These are phyloP conservation scores for Heteractis magnifica DNA, from an alignment of 92 coral and sea anemone genomes.

Conservation along the genomic window DNA sequence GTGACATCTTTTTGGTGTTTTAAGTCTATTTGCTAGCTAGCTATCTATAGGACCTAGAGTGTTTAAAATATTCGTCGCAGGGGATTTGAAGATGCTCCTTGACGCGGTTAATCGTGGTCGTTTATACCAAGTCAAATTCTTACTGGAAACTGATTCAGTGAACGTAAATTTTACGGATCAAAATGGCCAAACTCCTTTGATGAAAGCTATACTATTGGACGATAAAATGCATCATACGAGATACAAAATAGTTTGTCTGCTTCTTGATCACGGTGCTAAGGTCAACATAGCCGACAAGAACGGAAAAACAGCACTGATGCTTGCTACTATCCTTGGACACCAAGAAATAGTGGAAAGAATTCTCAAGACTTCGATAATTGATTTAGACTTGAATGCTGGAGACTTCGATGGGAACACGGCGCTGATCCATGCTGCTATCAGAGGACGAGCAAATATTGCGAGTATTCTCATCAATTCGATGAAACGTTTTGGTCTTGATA, in stretches of 20 bases:
- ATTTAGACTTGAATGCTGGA: constrained; percentile 74
- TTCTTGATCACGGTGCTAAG: constrained; percentile 75
- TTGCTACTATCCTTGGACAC: constrained; percentile 75
- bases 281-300: constrained; percentile 73
- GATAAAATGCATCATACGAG: constrained; percentile 85
- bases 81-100: constrained; percentile 52
- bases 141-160: constrained; percentile 70
- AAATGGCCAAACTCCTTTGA: constrained; percentile 82
- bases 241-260: constrained; percentile 67
- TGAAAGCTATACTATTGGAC: constrained; percentile 81
- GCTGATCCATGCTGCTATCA: constrained; percentile 74
- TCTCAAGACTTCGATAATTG: constrained; percentile 65
- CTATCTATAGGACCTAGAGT: not conserved
- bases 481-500: constrained; percentile 78
- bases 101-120: constrained; percentile 85
- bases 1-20: not conserved
- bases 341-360: constrained; percentile 65
- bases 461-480: constrained; percentile 66
- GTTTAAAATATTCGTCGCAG: not conserved
- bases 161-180: constrained; percentile 85
- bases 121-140: constrained; percentile 82
- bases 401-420: constrained; percentile 89
- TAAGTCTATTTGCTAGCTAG: not conserved
- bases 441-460: constrained; percentile 62
- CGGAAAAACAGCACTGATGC: constrained; percentile 76